Percentiles rank a stretch among this genome's conserved stretches.
These are phyloP conservation scores for Chrysochloris asiatica DNA, from an alignment of 2,113 vertebrate species.

Conservation along the genomic window DNA sequence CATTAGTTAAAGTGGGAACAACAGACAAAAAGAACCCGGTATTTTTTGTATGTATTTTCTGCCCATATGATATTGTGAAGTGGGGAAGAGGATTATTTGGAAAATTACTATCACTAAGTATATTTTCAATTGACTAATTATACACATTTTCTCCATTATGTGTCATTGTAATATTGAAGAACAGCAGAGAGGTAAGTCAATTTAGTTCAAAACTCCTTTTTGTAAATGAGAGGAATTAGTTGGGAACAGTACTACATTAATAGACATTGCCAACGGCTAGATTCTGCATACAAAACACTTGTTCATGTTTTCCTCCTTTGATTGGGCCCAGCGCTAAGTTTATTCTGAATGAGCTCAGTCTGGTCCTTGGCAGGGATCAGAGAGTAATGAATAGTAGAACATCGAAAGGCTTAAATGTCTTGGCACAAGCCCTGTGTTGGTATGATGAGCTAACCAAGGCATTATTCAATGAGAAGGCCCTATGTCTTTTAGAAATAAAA, in stretches of 20 bases:
- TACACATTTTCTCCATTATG: constrained; percentile 26
- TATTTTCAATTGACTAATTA: constrained; percentile 55
- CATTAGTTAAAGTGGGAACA: constrained; percentile 51
- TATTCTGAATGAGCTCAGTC: constrained; percentile 76
- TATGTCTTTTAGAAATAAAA: constrained; percentile 79
- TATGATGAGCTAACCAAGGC: constrained; percentile 78
- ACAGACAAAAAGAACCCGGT: neutral
- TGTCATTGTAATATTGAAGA: constrained; percentile 60
- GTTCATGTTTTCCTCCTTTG: constrained; percentile 80
- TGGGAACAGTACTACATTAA: constrained; percentile 75
- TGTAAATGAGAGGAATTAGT: constrained; percentile 77
- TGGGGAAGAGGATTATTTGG: neutral
- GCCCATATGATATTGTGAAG: neutral
- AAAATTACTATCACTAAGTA: constrained; percentile 32
- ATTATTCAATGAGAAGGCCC: constrained; percentile 75
- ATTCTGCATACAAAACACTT: constrained; percentile 77
- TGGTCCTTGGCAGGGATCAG: constrained; percentile 75
- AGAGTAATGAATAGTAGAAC: constrained; percentile 75
- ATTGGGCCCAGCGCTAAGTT: constrained; percentile 70
- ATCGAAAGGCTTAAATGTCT: constrained; percentile 75
- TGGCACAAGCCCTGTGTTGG: constrained; percentile 74
- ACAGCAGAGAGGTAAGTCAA: constrained; percentile 70
- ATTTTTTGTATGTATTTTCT: neutral
- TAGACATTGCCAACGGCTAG: constrained; percentile 64
- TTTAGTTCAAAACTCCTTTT: constrained; percentile 78